Evolutionary conservation across 2,888 invertebrate genomes (phyloP).

Genomic region (Taenaris catops): DNA sequence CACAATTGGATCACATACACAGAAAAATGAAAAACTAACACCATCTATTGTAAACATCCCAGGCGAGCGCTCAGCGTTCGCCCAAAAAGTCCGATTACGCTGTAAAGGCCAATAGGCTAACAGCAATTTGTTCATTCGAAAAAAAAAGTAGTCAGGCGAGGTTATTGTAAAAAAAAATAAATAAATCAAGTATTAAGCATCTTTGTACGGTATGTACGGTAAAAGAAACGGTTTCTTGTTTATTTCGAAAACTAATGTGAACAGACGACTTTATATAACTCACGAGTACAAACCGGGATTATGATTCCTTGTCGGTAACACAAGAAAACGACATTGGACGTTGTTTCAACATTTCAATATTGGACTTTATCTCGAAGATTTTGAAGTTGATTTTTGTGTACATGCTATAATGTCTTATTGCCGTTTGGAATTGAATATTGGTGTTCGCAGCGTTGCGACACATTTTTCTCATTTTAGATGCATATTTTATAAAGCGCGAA

Average conservation of each 20-base stretch:
- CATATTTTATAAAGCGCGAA: conserved; percentile 72
- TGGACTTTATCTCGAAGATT: too few species aligned
- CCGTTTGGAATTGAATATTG: conserved; percentile 19
- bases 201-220: conserved; percentile 1
- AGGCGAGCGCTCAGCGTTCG: too few species aligned
- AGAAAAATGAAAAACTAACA: too few species aligned
- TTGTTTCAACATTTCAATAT: conserved; percentile 26
- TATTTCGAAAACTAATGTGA: conserved; percentile 69
- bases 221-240: conserved; percentile 36
- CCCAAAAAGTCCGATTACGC: too few species aligned
- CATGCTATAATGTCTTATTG: conserved; percentile 18
- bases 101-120: too few species aligned
- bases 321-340: conserved; percentile 19
- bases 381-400: conserved; percentile 29
- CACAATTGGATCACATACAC: too few species aligned
- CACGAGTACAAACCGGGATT: conserved; percentile 57
- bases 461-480: conserved; percentile 75
- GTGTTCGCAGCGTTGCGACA: conserved; percentile 57
- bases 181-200: too few species aligned
- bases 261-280: conserved; percentile 61
- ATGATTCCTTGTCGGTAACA: conserved; percentile 47
- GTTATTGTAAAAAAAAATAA: too few species aligned
- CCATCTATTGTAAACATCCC: too few species aligned
- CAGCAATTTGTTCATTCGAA: too few species aligned
- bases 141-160: too few species aligned